Evolutionary conservation across 2,797 vertebrate species (phyloP).

Genomic region (Gymnothorax javanicus): DNA sequence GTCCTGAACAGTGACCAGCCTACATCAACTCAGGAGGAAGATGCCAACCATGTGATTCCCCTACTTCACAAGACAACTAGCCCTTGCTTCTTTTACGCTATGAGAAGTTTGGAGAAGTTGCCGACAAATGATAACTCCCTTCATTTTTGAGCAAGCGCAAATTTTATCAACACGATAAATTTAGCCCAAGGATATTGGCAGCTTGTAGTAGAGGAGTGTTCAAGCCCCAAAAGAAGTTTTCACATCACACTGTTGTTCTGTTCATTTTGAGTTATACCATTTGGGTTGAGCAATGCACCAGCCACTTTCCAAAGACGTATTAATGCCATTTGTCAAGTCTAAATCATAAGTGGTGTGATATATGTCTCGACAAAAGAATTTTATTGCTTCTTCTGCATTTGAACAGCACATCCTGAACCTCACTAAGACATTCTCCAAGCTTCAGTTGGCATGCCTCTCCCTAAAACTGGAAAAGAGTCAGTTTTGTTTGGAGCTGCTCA

Average conservation of each 20-base stretch:
- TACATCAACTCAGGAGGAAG: too few relatives aligned
- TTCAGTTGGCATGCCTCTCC: background rate
- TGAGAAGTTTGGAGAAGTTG: background rate
- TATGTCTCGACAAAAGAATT: constrained; percentile 5
- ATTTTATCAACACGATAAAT: background rate
- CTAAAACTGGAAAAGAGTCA: constrained; percentile 21
- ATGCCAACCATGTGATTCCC: too few relatives aligned
- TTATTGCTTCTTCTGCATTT: constrained; percentile 25
- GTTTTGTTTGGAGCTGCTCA: background rate
- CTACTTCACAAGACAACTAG: too few relatives aligned
- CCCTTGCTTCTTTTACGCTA: too few relatives aligned
- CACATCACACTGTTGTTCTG: background rate
- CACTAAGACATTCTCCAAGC: background rate
- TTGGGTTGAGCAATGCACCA: background rate
- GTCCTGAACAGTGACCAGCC: too few relatives aligned
- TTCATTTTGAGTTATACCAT: background rate
- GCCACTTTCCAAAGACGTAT: constrained; percentile 3
- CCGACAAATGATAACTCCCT: background rate
- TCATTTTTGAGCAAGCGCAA: background rate
- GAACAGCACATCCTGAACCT: background rate
- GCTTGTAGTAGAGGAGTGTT: background rate
- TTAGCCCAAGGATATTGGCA: background rate
- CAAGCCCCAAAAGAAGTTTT: background rate
- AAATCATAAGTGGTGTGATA: constrained; percentile 3
- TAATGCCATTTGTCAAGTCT: background rate